Base-by-base conservation (phyloP, 2,888 invertebrate genomes). In the Noctua pronuba region DNA sequence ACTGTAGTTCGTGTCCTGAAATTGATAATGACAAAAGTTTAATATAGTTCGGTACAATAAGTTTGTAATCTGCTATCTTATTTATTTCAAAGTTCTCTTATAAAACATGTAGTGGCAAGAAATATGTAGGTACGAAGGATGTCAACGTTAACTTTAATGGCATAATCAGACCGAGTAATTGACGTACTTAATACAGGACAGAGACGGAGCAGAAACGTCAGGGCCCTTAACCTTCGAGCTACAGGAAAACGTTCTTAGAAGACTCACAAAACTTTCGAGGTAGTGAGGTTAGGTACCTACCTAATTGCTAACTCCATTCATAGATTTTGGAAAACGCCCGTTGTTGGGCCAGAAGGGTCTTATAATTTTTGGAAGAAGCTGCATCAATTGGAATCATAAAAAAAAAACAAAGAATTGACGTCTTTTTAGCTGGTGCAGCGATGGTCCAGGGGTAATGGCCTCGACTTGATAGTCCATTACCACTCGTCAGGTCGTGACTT, bases 1-100 rank as follows among this genome's bases (percentile, higher is more conserved):
- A 73, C 97, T 95, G 89, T 97, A 97, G 75, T 88, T 90, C 38
- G 97, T 97, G 85, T 97, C 97, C 93, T 97, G 92, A 77, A 94
- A 93, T 69, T 49, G 72, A 77, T 52, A 60, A 68, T 31, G 28
- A 31, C 1, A 13, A 35, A 55, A 46, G 21, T 21, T 83, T 60
- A 35, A 60, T 16, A 76, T 1, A 44, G 52, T 10, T 44, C 31
- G 16, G 2, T 28, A 77, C 16, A 10, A 13, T 10, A 28, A 7
- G 21, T 38, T 35, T 46, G n/a, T n/a, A 10, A 55, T 10, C n/a
- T 55, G 55, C 55, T 55, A 55, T 55, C n/a, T n/a, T 55, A 55
- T 55, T 55, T 24, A 52, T 52, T 4, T 31, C 5, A n/a, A 7
- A 58, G 55, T n/a, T 16, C 28, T 55, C 13, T 28, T 35, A 10